Conservation (phyloP, 2,888 invertebrate genomes). For the Parnassius mnemosyne region DNA sequence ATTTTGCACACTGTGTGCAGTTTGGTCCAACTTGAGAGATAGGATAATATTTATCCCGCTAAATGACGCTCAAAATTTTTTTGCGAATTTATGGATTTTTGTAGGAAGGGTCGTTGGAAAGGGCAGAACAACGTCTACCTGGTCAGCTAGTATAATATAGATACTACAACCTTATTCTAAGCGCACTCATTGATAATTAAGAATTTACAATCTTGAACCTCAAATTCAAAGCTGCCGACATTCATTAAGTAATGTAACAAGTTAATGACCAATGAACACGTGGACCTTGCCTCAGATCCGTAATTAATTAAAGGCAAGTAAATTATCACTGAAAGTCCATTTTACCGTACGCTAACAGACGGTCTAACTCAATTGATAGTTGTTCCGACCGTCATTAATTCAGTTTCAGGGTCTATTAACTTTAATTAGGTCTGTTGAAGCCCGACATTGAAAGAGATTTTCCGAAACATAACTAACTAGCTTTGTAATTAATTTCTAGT, state of each 20-base stretch:
- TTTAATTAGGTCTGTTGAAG: conserved; percentile 11
- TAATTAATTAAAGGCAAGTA: neutral
- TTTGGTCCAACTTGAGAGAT: too few species aligned
- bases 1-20: too few species aligned
- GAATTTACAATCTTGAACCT: too few species aligned
- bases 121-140: too few species aligned
- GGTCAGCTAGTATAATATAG: too few species aligned
- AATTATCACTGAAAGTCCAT: conserved; percentile 1
- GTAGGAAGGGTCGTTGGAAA: too few species aligned
- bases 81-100: too few species aligned
- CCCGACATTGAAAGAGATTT: conserved; percentile 7
- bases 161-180: too few species aligned
- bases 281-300: neutral
- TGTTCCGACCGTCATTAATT: conserved; percentile 10
- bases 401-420: conserved; percentile 14
- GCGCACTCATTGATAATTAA: too few species aligned
- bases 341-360: conserved; percentile 3
- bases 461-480: neutral
- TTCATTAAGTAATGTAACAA: neutral
- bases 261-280: neutral
- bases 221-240: neutral
- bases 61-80: too few species aligned
- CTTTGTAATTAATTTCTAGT: too few species aligned
- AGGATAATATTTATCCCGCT: too few species aligned
- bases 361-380: conserved; percentile 16